Conservation (phyloP, 2,888 invertebrate species). For the Phorcus lineatus region DNA sequence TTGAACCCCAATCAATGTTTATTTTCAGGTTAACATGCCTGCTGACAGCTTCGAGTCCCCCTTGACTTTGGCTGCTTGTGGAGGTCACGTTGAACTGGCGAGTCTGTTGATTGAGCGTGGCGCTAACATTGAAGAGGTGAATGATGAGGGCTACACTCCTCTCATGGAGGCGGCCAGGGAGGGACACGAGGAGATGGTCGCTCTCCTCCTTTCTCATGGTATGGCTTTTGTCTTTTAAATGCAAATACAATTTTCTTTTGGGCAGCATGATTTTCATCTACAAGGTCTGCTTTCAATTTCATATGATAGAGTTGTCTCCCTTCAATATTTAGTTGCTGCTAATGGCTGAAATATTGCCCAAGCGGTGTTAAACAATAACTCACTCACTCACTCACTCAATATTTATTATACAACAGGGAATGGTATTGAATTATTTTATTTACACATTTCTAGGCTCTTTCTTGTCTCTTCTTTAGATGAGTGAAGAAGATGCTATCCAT, state of each 20-base stretch:
- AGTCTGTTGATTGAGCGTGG: conserved; percentile 96
- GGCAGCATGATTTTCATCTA: not conserved
- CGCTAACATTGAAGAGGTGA: conserved; percentile 98
- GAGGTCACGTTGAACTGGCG: conserved; percentile 97
- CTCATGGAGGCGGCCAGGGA: conserved; percentile 99
- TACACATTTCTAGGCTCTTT: too few relatives aligned
- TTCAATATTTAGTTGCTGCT: not conserved
- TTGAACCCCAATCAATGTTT: too few relatives aligned
- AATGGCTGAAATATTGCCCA: too few relatives aligned
- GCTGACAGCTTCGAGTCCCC: conserved; percentile 99
- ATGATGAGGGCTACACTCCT: conserved; percentile 99
- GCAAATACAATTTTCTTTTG: too few relatives aligned
- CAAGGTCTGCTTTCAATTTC: not conserved
- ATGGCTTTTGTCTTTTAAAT: conserved; percentile 32
- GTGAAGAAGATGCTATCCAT: too few relatives aligned
- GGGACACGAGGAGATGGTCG: conserved; percentile 99
- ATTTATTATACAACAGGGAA: too few relatives aligned
- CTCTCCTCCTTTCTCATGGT: conserved; percentile 91
- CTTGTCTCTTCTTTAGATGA: too few relatives aligned
- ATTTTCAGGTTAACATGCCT: conserved; percentile 91
- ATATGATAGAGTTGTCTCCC: not conserved
- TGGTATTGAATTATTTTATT: too few relatives aligned
- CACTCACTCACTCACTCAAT: too few relatives aligned
- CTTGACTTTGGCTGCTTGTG: conserved; percentile 97
- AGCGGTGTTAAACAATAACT: too few relatives aligned